Conservation (phyloP, 1,140 invertebrate species). For the Calliphora vicina region DNA sequence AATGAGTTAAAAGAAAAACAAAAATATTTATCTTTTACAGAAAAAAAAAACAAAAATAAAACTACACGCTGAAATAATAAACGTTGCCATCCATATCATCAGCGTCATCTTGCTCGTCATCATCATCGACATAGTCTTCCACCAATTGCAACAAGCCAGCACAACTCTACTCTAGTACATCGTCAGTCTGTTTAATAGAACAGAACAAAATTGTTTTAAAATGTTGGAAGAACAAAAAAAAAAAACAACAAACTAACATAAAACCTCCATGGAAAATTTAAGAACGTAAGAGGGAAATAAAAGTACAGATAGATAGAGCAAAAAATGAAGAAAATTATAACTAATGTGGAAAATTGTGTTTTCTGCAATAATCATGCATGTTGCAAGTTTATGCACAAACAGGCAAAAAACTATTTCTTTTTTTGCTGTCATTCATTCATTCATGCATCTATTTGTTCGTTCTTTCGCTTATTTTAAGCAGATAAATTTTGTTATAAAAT, state of each 20-base stretch:
- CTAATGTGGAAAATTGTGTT: slow-evolving; percentile 25
- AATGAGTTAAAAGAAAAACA: background rate
- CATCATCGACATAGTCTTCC: background rate
- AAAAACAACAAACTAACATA: background rate
- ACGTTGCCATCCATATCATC: background rate
- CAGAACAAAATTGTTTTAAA: slow-evolving; percentile 28
- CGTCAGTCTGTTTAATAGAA: slow-evolving; percentile 9
- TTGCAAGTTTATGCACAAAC: slow-evolving; percentile 1
- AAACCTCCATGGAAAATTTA: no score
- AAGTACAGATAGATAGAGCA: background rate
- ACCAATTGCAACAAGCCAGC: background rate
- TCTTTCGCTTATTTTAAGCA: no score
- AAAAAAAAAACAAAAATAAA: background rate
- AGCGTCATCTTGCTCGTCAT: background rate
- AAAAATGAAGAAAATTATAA: slow-evolving; percentile 16
- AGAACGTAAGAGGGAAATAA: no score
- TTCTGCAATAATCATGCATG: slow-evolving; percentile 17
- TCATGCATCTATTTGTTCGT: no score
- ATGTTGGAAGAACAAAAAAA: background rate
- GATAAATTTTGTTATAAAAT: no score
- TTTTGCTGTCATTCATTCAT: no score
- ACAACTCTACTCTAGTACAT: background rate
- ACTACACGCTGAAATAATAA: background rate
- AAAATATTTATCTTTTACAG: background rate
- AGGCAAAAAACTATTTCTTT: background rate